Percentiles rank a stretch among this genome's conserved stretches.
Evolutionary conservation across 2,113 vertebrate genomes (phyloP).

Genomic region (Tetrao urogallus): DNA sequence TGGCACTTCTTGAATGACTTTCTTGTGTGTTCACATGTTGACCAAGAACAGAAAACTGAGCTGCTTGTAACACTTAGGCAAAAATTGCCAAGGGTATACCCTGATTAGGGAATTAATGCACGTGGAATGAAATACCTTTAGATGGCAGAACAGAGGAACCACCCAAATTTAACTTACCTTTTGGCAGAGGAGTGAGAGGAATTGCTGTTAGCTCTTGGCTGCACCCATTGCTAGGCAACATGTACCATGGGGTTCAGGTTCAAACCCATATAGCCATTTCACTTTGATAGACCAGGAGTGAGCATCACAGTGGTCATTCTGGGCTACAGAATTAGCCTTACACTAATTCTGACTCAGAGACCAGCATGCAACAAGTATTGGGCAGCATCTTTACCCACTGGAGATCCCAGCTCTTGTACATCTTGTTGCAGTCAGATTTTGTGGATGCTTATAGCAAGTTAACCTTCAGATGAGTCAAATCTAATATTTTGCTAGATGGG

Average conservation of each 20-base stretch:
- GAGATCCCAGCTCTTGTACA: rapidly evolving
- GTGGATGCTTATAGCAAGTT: background rate
- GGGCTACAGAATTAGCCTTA: background rate
- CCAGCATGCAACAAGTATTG: background rate
- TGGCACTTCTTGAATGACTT: background rate
- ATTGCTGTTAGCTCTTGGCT: background rate
- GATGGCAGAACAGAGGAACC: background rate
- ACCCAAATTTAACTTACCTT: background rate
- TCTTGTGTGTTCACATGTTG: rapidly evolving
- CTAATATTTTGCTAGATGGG: background rate
- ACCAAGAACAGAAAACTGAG: background rate
- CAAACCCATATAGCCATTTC: background rate
- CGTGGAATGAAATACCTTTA: background rate
- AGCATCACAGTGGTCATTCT: background rate
- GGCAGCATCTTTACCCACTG: too few relatives aligned
- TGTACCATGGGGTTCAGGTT: background rate
- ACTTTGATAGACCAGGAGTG: background rate
- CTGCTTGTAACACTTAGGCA: background rate
- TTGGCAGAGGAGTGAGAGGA: rapidly evolving
- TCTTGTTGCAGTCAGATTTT: background rate
- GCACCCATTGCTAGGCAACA: background rate
- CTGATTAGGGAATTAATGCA: background rate
- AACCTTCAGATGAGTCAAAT: background rate
- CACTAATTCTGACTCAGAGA: background rate
- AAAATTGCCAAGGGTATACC: background rate